Base-by-base conservation (phyloP, 2,888 invertebrate genomes). In the Pollenia amentaria region DNA sequence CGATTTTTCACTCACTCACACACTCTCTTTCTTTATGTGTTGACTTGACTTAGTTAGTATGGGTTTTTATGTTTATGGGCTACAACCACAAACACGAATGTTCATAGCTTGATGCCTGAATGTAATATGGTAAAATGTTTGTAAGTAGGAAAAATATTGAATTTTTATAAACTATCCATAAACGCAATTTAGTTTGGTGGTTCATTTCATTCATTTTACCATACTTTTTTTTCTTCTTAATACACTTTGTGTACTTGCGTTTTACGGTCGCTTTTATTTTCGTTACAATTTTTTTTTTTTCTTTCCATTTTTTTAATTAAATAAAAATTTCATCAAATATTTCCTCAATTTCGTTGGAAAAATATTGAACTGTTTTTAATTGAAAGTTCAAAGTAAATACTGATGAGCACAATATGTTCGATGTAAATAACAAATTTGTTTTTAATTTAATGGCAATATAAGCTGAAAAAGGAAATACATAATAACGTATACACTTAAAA, bases 331-430 rank as follows among this genome's bases (percentile, higher is more conserved):
- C 69, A 85, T 77, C 77, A 64, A 75, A 60, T 65, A 73, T 73
- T 73, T 64, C 29, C n/a, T 51, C 70, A 70, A 48, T 62, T 73
- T 60, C 14, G 16, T 55, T 82, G 70, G 38, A 65, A 75, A 75
- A 84, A 80, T 69, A 72, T 76, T 79, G 46, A 72, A 65, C 70
- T 72, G 75, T 29, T 75, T 84, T 80, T 80, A 80, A 80, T 85
- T 80, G 70, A 57, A 65, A 70, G 64, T 18, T 48, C 21, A 85
- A 70, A 55, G 75, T 64, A 79, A 73, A 79, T 84, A 84, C 48
- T 73, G 53, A 29, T 48, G 51, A 57, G 44, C 10, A 21, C 18
- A 64, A 55, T 46, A 51, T 21, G 14, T 38, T 11, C 7, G 67
- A 18, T 53, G 53, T 75, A 42, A 72, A 60, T 51, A 70, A 42